Base-by-base conservation (phyloP, 2,113 vertebrate genomes). In the Phylloscopus trochilus region DNA sequence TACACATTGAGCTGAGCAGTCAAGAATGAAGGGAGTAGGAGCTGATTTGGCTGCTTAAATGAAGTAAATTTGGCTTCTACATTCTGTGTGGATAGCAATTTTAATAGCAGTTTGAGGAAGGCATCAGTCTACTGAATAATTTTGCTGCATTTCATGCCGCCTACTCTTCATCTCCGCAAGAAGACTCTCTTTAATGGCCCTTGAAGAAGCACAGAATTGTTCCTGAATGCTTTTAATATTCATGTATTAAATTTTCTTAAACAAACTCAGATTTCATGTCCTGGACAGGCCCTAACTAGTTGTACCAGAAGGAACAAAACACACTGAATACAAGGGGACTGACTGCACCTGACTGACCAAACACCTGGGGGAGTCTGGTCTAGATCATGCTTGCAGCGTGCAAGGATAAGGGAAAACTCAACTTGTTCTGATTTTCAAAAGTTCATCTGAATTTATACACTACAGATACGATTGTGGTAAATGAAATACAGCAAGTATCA, bases 31-130 rank as follows among this genome's bases (percentile, higher is more conserved):
- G 35, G 0, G 15, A 91, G 41, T 31, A 73, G 67, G 46, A 91
- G 44, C 44, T 2, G 0, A 76, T 69, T 41, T 79, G 46, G 53
- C 44, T 76, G 53, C 53, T 81, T 53, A 87, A 92, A 89, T 51
- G 12, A 64, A 69, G 28, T 74, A 60, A 43, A 74, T 62, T 31
- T 85, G 49, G 82, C 41, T 90, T 51, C 49, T 35, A 44, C 21
- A 22, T 43, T 27, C 47, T 67, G n/a, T 43, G 43, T 67, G 39
- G 63, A 80, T 33, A 90, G 75, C 31, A 67, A 62, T 90, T 89
- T 93, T 89, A 90, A 95, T 47, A 77, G 28, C 75, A 83, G 33
- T 27, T 77, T 86, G 37, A 74, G 72, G 91, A 89, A 87, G 30
- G 33, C 85, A 87, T 90, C 58, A 59, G 44, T 90, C n/a, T 82